Conservation (phyloP, 2,113 vertebrate species). For the Neolamprologus brichardi region DNA sequence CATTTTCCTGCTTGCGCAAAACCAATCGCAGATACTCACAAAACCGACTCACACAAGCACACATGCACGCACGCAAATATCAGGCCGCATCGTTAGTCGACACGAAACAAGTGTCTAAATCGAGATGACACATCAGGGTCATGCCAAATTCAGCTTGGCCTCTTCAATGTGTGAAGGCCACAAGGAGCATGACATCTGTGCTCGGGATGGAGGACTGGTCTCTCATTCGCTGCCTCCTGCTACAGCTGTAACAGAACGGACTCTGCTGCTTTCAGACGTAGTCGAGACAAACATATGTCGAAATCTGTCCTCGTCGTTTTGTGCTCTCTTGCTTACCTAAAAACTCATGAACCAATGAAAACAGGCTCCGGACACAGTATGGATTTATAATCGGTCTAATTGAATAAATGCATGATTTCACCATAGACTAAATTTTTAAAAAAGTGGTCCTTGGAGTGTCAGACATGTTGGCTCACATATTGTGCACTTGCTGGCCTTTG, state of each 20-base stretch:
- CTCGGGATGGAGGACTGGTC: conserved; percentile 25
- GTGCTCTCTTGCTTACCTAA: not conserved
- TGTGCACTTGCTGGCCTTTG: not conserved
- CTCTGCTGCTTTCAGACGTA: conserved; percentile 24
- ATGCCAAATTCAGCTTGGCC: conserved; percentile 44
- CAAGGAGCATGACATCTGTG: conserved; percentile 56
- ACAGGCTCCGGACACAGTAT: not conserved
- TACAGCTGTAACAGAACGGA: conserved; percentile 19
- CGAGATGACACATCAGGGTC: conserved; percentile 65
- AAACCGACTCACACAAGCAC: not conserved
- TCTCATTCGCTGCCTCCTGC: conserved; percentile 16
- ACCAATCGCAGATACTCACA: not conserved
- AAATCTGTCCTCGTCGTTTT: not conserved
- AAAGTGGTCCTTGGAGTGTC: conserved; percentile 5
- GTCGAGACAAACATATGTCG: conserved; percentile 33
- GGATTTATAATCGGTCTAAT: conserved; percentile 14
- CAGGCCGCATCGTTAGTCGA: conserved; percentile 2
- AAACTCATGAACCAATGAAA: conserved; percentile 9
- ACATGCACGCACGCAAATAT: conserved; percentile 8
- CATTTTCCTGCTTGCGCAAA: conserved; percentile 24
- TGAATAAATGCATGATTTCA: conserved; percentile 20
- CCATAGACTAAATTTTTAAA: not conserved
- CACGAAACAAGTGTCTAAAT: conserved; percentile 47
- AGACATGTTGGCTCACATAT: conserved; percentile 4
- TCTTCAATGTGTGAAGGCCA: conserved; percentile 55